Base-by-base conservation (phyloP, 2,113 vertebrate genomes). In the Melanotaenia duboulayi region DNA sequence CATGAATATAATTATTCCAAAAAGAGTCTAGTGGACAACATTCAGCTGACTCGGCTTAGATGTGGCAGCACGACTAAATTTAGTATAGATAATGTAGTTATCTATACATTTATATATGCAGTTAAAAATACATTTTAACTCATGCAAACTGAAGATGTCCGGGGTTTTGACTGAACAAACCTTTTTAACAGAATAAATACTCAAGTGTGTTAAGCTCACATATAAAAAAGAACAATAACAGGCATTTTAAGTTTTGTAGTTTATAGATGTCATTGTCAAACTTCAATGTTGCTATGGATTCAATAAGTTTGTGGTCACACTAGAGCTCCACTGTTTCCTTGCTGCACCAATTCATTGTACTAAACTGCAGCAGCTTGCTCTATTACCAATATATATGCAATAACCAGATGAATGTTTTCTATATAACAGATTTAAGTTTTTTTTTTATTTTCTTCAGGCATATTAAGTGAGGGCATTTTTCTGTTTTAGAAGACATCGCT, bases 1-100 rank as follows among this genome's bases (percentile, higher is more conserved):
- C 65, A 61, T 37, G 46, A 13, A 39, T 35, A 8, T 44, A 24
- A 73, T 56, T n/a, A 72, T 57, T 22, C n/a, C n/a, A 32, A 35
- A 13, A 17, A 49, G 25, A 0, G 0, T 24, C 35, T 40, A 4
- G 9, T 14, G 59, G 55, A 32, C 44, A 57, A 65, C 42, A 57
- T 16, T 4, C 14, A 71, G 12, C 11, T 0, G 12, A 42, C 19
- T 35, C 9, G 1, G 39, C 49, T 0, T 13, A 22, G 52, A 46
- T 44, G n/a, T 50, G 48, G 28, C 19, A 58, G 32, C 4, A 5
- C 4, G 7, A 7, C 5, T 44, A 7, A 54, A 28, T 40, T 22
- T 9, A 35, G 4, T 35, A 5, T 9, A 35, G 7, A 35, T 35
- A 1, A 35, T 8, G 8, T 9, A 35, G 32, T 35, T 35, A 35